A percentile compares a stretch with the other conserved stretches of the same genome.
These are phyloP conservation scores for Spodoptera picta DNA, from an alignment of 2,888 invertebrate genomes.

Conservation along the genomic window DNA sequence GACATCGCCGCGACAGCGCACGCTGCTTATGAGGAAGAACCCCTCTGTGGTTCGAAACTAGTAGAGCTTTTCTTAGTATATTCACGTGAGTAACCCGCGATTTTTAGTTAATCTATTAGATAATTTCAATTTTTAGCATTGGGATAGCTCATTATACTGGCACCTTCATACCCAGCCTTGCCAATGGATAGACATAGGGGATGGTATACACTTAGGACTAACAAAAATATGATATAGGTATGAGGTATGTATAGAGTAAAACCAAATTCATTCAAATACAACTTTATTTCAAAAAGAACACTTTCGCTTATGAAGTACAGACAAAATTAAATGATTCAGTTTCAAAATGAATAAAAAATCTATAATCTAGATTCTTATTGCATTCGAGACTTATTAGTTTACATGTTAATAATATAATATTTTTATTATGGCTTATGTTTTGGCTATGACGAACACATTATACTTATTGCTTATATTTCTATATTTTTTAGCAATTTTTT, in stretches of 20 bases:
- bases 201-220: too few species aligned
- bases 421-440: constrained; percentile 54
- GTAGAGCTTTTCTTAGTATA: too few species aligned
- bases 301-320: constrained; percentile 39
- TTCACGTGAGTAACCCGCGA: too few species aligned
- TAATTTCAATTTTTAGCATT: too few species aligned
- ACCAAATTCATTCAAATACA: constrained; percentile 38
- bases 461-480: constrained; percentile 35
- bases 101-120: too few species aligned
- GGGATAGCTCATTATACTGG: too few species aligned
- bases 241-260: constrained; percentile 12
- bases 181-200: too few species aligned
- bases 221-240: too few species aligned
- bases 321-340: constrained; percentile 13
- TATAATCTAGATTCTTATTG: constrained; percentile 38
- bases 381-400: constrained; percentile 39
- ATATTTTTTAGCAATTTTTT: constrained; percentile 10
- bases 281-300: constrained; percentile 57
- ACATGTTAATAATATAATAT: constrained; percentile 36
- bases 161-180: too few species aligned
- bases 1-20: too few species aligned
- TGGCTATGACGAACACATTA: constrained; percentile 52
- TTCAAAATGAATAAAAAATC: constrained; percentile 26
- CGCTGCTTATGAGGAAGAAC: too few species aligned
- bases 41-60: too few species aligned